These are phyloP conservation scores for Zophobas morio DNA, from an alignment of 1,140 invertebrate species.

Conservation along the genomic window DNA sequence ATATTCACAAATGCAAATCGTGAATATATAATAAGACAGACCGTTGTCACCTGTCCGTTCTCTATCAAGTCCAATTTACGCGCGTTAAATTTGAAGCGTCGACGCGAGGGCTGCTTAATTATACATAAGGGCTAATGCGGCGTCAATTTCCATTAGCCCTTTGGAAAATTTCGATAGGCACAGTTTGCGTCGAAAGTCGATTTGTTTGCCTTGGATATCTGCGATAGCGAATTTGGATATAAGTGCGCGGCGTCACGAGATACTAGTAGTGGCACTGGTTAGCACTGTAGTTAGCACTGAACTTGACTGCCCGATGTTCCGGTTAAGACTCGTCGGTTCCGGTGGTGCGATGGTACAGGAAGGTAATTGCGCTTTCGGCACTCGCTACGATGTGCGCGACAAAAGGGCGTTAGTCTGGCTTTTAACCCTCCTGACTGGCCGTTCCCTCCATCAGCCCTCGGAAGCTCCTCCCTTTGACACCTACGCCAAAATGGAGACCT, in stretches of 20 bases:
- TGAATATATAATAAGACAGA: constrained; percentile 46
- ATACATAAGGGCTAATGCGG: constrained; percentile 35
- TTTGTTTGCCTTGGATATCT: neutral
- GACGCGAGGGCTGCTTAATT: constrained; percentile 23
- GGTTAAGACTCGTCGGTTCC: constrained; percentile 14
- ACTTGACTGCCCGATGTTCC: constrained; percentile 22
- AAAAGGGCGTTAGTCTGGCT: constrained; percentile 47
- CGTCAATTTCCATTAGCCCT: constrained; percentile 16
- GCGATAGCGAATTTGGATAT: constrained; percentile 1
- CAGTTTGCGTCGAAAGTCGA: neutral
- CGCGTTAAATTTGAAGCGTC: constrained; percentile 33
- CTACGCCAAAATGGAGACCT: constrained; percentile 53
- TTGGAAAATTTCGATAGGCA: neutral
- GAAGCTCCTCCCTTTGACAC: constrained; percentile 49
- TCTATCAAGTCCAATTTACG: constrained; percentile 14
- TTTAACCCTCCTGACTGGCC: constrained; percentile 49
- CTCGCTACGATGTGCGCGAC: constrained; percentile 39
- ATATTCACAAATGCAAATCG: constrained; percentile 43
- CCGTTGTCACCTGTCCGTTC: constrained; percentile 43
- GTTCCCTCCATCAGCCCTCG: constrained; percentile 33
- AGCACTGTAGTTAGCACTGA: constrained; percentile 8
- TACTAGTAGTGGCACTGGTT: constrained; percentile 3
- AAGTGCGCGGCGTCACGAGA: neutral
- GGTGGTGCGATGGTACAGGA: constrained; percentile 1
- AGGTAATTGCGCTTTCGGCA: constrained; percentile 41